phyloP scores from a whole-genome alignment of 2,888 invertebrate genomes.

The Luffia ferchaultella region DNA sequence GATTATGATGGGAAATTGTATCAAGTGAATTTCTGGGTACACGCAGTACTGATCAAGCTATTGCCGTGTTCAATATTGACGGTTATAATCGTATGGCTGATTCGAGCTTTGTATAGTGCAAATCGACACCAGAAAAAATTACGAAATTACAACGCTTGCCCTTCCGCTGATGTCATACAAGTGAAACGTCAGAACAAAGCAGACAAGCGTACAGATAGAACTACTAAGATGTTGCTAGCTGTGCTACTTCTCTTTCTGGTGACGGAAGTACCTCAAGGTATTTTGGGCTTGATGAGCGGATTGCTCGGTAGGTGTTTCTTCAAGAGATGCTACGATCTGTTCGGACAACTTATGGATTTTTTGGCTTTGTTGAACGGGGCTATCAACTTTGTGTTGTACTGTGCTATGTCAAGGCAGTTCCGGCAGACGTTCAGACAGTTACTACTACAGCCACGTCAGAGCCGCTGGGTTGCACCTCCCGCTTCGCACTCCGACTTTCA shows the following conservation, averaged over 20 bases:
- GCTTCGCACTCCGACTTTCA: slow-evolving; percentile 69
- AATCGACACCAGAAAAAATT: slow-evolving; percentile 77
- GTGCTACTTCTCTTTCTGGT: slow-evolving; percentile 85
- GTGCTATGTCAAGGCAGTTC: slow-evolving; percentile 94
- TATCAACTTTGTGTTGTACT: slow-evolving; percentile 93
- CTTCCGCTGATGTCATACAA: slow-evolving; percentile 50
- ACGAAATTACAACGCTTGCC: slow-evolving; percentile 69
- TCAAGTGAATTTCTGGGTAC: slow-evolving; percentile 81
- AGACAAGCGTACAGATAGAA: slow-evolving; percentile 83
- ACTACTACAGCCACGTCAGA: slow-evolving; percentile 71
- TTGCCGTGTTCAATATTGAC: slow-evolving; percentile 82
- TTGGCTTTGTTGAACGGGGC: slow-evolving; percentile 90
- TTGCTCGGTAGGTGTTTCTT: slow-evolving; percentile 77
- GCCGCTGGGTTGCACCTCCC: slow-evolving; percentile 65
- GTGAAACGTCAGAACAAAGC: slow-evolving; percentile 61
- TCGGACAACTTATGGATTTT: slow-evolving; percentile 90
- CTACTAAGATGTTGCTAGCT: slow-evolving; percentile 89
- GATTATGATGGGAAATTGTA: slow-evolving; percentile 66
- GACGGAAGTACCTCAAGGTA: slow-evolving; percentile 88
- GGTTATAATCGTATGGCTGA: slow-evolving; percentile 74
- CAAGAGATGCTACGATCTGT: slow-evolving; percentile 78
- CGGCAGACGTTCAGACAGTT: slow-evolving; percentile 79
- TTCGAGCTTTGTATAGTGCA: slow-evolving; percentile 76
- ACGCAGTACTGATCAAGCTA: slow-evolving; percentile 81
- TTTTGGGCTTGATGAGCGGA: slow-evolving; percentile 75